Evolutionary conservation across 2,888 invertebrate genomes (phyloP).

Genomic region (Synanthedon tipuliformis): DNA sequence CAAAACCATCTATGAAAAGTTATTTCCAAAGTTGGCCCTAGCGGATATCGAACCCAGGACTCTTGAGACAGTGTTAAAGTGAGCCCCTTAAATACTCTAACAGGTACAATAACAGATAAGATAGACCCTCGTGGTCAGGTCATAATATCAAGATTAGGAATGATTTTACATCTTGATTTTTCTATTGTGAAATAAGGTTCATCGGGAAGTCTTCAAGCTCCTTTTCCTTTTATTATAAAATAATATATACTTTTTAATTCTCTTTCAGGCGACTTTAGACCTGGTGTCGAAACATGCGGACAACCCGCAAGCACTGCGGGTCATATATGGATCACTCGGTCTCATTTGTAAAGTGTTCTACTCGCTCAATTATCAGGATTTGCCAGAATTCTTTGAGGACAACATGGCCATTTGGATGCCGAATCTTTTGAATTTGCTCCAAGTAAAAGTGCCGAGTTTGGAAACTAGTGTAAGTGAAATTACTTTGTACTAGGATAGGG

Average conservation of each 20-base stretch:
- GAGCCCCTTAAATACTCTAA: no score
- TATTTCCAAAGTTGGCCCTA: no score
- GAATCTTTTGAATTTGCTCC: constrained; percentile 85
- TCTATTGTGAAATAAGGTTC: not conserved
- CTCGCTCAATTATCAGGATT: constrained; percentile 96
- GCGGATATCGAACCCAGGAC: no score
- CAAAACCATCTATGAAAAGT: no score
- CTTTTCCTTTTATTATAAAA: no score
- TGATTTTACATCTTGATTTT: no score
- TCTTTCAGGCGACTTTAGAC: constrained; percentile 83
- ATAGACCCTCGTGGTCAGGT: no score
- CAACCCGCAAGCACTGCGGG: constrained; percentile 83
- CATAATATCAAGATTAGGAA: no score
- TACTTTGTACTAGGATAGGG: no score
- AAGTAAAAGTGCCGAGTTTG: constrained; percentile 80
- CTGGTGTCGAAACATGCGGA: constrained; percentile 81
- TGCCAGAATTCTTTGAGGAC: constrained; percentile 99
- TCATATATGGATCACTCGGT: constrained; percentile 90
- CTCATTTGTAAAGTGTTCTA: constrained; percentile 96
- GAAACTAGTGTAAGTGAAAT: constrained; percentile 65
- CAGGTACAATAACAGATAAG: no score
- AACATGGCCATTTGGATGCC: constrained; percentile 97
- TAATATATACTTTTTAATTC: constrained; percentile 2
- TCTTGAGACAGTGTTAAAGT: no score
- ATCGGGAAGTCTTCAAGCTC: constrained; percentile 5